Evolutionary conservation across 2,888 invertebrate genomes (phyloP), one percentile per base, ranked within the genome.

Genomic region (Leptinotarsa peninsularis): DNA sequence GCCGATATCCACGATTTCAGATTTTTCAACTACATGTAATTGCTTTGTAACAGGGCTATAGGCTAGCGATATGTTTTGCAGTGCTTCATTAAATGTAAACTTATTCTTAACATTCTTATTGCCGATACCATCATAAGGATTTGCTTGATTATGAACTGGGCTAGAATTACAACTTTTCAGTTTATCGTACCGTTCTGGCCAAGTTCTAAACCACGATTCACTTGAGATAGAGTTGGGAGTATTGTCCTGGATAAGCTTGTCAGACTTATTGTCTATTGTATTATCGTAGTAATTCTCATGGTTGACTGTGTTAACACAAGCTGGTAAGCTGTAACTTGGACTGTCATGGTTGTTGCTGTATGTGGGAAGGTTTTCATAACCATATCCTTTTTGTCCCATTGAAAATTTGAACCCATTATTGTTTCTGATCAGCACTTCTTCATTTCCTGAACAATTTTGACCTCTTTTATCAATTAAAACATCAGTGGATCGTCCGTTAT

Each of bases 11-110:
- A 78, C 56, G 69, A 18, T 66, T 74, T 76, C 76, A 54, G 89
- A 89, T 67, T 43, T 70, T 43, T 84, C 89, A 76, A 92, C 90
- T 68, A 93, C 91, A 87, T 93, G 93, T 78, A 94, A 87, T 83
- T 94, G 93, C 85, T 93, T 94, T 33, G 94, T 94, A 67, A 93
- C 90, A 17, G 94, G 94, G 86, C 93, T 94, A 88, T 94, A 94
- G 4, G 93, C 93, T 79, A 94, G 88, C 80, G 94, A 93, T 89
- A 94, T 93, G 86, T 91, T 93, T 85, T 93, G 92, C 83, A 94
- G 88, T 71, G 94, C 93, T 87, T 93, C 92, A 85, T 92, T 93
- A 78, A 94, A 89, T 78, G 91, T 91, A 86, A 91, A 89, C 79
- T 85, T 87, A 75, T 86, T 86, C 86, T 91, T 91, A 85, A 90